Base-by-base conservation (phyloP, 1,140 invertebrate genomes). In the Melitaea cinxia region DNA sequence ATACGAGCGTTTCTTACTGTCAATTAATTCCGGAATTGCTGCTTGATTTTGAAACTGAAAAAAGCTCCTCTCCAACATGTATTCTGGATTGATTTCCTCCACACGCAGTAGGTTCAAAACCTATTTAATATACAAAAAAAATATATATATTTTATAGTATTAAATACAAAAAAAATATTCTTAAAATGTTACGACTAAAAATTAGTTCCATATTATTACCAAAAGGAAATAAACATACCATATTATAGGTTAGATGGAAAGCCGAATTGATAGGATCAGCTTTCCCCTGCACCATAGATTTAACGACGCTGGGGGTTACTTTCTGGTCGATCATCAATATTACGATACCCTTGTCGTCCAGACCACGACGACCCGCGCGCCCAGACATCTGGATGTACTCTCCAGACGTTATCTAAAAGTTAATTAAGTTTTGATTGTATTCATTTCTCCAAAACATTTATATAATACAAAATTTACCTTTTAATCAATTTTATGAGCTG, bases 371-470 rank as follows among this genome's bases (percentile, higher is more conserved):
- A 19, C 99, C 99, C n/a, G 99, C 98, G 70, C 99, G 92, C 2
- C 99, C 99, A 47, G 97, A 98, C 99, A 99, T 99, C 89, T 99
- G 99, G 77, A 99, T 99, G 80, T 99, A 99, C 90, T 99, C 99
- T 4, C 99, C 99, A 6, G 98, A 99, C 0, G 97, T 96, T 45
- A 99, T 93, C 97, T 92, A 35, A 10, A 21, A 19, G 17, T 61
- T 1, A 71, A 42, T n/a, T n/a, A n/a, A n/a, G n/a, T n/a, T n/a
- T n/a, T n/a, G n/a, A n/a, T n/a, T n/a, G n/a, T n/a, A n/a, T n/a
- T n/a, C n/a, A n/a, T n/a, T n/a, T n/a, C n/a, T n/a, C n/a, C n/a
- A n/a, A n/a, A n/a, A n/a, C n/a, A n/a, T n/a, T n/a, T n/a, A n/a
- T n/a, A n/a, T n/a, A n/a, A n/a, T n/a, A n/a, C n/a, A n/a, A n/a